Evolutionary conservation across 2,113 vertebrate species (phyloP).

Genomic region (Haplochromis vanheusdeni): DNA sequence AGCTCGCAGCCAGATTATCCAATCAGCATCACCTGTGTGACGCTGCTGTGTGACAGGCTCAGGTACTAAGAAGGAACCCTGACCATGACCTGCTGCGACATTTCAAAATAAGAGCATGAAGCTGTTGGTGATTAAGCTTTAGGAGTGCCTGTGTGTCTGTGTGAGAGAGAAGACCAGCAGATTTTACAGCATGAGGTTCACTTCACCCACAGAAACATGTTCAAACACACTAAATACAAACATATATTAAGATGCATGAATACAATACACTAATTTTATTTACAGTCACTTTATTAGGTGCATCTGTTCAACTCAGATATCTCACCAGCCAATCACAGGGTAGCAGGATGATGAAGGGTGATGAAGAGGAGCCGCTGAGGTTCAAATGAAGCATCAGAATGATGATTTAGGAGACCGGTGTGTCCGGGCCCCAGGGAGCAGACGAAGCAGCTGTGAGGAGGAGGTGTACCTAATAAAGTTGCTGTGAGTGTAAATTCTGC

Average conservation of each 20-base stretch:
- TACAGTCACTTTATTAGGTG: background rate
- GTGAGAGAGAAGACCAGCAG: background rate
- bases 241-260: background rate
- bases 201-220: background rate
- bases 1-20: background rate
- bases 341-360: background rate
- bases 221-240: background rate
- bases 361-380: background rate
- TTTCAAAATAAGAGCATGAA: background rate
- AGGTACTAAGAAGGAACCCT: background rate
- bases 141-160: accelerated
- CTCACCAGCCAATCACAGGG: background rate
- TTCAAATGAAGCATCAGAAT: background rate
- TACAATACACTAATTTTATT: background rate
- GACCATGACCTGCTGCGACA: background rate
- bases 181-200: background rate
- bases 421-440: background rate
- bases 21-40: background rate
- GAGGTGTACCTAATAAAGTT: background rate
- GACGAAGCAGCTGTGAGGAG: background rate
- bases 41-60: background rate
- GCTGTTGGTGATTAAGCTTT: background rate
- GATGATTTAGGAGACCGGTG: background rate
- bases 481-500: background rate
- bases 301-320: background rate